Evolutionary conservation across 2,113 vertebrate species (phyloP).

Genomic region (Pogona vitticeps): DNA sequence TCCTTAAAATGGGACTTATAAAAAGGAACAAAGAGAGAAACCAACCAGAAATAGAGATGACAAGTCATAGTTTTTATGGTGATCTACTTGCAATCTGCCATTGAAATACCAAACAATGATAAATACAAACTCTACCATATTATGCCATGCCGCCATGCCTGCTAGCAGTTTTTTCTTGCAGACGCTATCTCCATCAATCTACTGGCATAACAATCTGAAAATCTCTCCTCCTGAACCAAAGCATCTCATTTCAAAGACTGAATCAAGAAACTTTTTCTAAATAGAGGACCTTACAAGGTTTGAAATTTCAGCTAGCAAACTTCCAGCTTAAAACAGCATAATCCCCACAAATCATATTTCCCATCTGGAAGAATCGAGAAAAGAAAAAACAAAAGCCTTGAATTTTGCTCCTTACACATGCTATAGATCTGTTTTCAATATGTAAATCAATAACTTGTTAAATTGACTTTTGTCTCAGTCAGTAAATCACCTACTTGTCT

Average conservation of each 20-base stretch:
- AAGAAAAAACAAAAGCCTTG: background rate
- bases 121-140: background rate
- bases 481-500: conserved; percentile 15
- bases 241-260: background rate
- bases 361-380: background rate
- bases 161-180: background rate
- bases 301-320: background rate
- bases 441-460: conserved; percentile 32
- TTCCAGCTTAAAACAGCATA: too few relatives aligned
- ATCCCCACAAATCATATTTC: conserved; percentile 1
- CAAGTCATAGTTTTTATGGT: too few relatives aligned
- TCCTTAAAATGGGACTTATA: too few relatives aligned
- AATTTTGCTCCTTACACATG: background rate
- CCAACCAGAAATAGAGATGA: too few relatives aligned
- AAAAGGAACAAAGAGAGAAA: too few relatives aligned
- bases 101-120: too few relatives aligned
- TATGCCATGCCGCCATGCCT: background rate
- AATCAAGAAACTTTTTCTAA: background rate
- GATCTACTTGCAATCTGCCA: too few relatives aligned
- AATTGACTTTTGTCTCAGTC: conserved; percentile 8
- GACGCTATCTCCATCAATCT: background rate
- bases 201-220: background rate
- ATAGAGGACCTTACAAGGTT: background rate
- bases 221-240: too few relatives aligned
- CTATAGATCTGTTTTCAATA: conserved; percentile 31